Evolutionary conservation across 2,888 invertebrate species (phyloP), one percentile per base, ranked within the genome.

Genomic region (Spialia ferax): DNA sequence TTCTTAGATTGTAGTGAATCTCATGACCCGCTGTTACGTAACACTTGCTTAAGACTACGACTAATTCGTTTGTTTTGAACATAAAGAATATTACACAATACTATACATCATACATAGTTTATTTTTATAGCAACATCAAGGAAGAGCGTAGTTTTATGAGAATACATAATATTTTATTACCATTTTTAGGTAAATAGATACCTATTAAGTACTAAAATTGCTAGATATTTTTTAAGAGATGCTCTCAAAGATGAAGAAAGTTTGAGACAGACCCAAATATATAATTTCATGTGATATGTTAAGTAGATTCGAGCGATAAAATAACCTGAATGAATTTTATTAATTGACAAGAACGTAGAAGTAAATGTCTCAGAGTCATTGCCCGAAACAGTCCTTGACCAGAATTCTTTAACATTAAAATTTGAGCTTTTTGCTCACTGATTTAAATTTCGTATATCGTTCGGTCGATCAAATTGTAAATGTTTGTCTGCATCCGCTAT

Each of bases 311-410:
- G 7, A 45, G 45, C n/a, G 38, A 38, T 38, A n/a, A n/a, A 38
- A 48, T 48, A 48, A 48, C 20, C 10, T 48, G 18, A 48, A 48
- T 48, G 18, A 48, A 20, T 3, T 48, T 13, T n/a, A 38, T 38
- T 38, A 0, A 38, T 38, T n/a, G n/a, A n/a, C n/a, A 38, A 20
- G 29, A 23, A 56, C n/a, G 23, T 23, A 15, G 15, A 42, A 45
- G 15, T 32, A 48, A 60, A 60, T 48, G 60, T 48, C 48, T 48
- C 10, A 18, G 38, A 65, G 65, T 65, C 65, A 52, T 38, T 65
- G 65, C 38, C 57, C 65, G 48, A n/a, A 50, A 4, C n/a, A n/a
- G 15, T 59, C 65, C 59, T 65, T 65, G 65, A 59, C 65, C 65
- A 23, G 23, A 59, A 64, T 65, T 59, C 35, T 50, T 50, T 52